Conservation (phyloP, 2,888 invertebrate genomes). For the Pristionchus exspectatus region DNA sequence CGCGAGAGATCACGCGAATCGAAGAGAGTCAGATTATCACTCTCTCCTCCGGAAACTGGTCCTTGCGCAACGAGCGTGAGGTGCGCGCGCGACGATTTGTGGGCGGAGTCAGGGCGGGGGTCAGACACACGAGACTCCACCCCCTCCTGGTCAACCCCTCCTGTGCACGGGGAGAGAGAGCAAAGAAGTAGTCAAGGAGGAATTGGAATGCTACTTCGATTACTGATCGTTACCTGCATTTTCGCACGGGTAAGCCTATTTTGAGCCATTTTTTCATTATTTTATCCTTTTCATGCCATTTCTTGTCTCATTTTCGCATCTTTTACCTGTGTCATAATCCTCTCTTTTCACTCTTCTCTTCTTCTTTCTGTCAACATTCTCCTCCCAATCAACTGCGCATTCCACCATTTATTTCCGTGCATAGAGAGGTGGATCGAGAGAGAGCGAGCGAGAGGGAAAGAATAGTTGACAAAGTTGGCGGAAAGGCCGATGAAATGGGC, state of each 20-base stretch:
- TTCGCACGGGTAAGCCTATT: not conserved
- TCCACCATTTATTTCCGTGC: constrained; percentile 43
- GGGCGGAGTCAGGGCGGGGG: not conserved
- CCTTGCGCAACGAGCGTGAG: not conserved
- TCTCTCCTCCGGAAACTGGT: constrained; percentile 15
- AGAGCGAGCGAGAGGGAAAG: not conserved
- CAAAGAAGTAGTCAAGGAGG: constrained; percentile 20
- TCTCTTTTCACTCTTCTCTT: not conserved
- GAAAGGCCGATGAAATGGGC: not conserved
- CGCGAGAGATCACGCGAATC: too few relatives aligned
- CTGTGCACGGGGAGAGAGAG: not conserved
- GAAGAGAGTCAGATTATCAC: too few relatives aligned
- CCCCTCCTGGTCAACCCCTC: constrained; percentile 30
- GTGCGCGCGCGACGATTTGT: constrained; percentile 29
- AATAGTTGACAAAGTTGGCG: not conserved
- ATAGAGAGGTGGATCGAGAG: not conserved
- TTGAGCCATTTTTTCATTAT: not conserved
- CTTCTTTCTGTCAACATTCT: constrained; percentile 19
- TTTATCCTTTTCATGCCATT: not conserved
- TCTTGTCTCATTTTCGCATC: not conserved
- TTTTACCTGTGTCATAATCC: not conserved
- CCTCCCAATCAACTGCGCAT: constrained; percentile 19
- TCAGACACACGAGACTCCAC: not conserved
- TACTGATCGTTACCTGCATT: not conserved
- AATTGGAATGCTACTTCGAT: constrained; percentile 1